Evolutionary conservation across 2,888 invertebrate species (phyloP).

Genomic region (Platynereis dumerilii): DNA sequence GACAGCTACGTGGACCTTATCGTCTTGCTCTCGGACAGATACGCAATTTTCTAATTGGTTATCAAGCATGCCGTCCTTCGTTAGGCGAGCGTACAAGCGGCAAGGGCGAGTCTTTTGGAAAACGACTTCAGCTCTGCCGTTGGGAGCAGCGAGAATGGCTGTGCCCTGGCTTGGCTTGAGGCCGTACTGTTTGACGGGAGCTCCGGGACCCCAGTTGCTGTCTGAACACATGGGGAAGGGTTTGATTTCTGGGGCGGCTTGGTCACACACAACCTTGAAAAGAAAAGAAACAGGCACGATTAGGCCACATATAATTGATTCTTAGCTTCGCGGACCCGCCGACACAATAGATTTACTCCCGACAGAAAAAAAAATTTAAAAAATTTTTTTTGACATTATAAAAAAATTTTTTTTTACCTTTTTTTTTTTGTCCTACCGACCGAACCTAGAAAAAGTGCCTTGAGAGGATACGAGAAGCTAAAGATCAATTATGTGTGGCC

Average conservation of each 20-base stretch:
- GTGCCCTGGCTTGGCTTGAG: conserved; percentile 55
- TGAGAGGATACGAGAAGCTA: too few species aligned
- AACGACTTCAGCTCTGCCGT: conserved; percentile 48
- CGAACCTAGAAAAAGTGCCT: too few species aligned
- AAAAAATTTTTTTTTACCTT: too few species aligned
- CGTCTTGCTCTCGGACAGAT: conserved; percentile 51
- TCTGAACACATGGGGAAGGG: conserved; percentile 61
- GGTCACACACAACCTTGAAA: conserved; percentile 56
- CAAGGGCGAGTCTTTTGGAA: conserved; percentile 79
- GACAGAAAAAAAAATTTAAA: too few species aligned
- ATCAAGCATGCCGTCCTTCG: conserved; percentile 57
- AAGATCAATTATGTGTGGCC: too few species aligned
- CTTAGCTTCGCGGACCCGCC: too few species aligned
- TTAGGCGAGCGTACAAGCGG: conserved; percentile 57
- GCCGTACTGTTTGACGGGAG: conserved; percentile 60
- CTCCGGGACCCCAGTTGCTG: conserved; percentile 63
- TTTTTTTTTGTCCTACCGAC: too few species aligned
- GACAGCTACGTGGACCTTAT: conserved; percentile 48
- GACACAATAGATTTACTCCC: too few species aligned
- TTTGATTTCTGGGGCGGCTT: conserved; percentile 50
- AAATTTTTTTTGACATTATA: too few species aligned
- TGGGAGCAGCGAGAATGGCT: conserved; percentile 45
- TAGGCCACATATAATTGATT: too few species aligned
- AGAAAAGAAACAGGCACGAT: too few species aligned
- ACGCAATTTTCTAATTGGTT: conserved; percentile 58